Base-by-base conservation (phyloP, 1,140 invertebrate genomes). In the Hetaerina americana region DNA sequence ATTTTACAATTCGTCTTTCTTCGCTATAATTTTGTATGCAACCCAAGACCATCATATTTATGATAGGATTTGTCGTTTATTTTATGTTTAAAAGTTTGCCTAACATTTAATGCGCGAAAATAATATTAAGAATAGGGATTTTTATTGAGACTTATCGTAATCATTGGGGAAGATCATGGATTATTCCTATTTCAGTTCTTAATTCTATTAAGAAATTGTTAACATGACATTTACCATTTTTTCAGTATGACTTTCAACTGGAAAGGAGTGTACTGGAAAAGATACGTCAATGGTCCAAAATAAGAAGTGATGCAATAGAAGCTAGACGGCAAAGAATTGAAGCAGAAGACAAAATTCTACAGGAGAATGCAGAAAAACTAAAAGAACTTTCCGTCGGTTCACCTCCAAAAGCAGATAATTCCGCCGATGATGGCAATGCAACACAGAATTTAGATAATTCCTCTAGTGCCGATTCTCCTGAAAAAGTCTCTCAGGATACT, bases 231-330 rank as follows among this genome's bases (percentile, higher is more conserved):
- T 75, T 70, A 73, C 75, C 73, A 76, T 75, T 24, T 66, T 78
- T 78, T 69, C 72, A 83, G 72, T 92, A 92, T 80, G 88, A 92
- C 77, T 91, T 90, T 76, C 85, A 80, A 68, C 84, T 92, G 73
- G 92, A 93, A 78, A 84, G 80, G 66, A 87, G 85, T 70, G 86
- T 92, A 25, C 80, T 92, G 67, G 82, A 86, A 31, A 88, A 89
- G 82, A 84, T 92, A 74, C 83, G 83, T 69, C 87, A 89, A 78
- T 90, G 88, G 83, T 83, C 85, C 68, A 85, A 85, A 75, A 83
- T 85, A 66, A 85, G 89, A 76, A 79, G 86, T 71, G 84, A 81
- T 66, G 85, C 86, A 76, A 83, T 79, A 71, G 84, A 87, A 75
- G 84, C 85, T 31, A 80, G 86, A 72, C 80, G 83, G 72, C 78